Percentiles rank a stretch among this genome's conserved stretches.
phyloP scores from a whole-genome alignment of 2,888 invertebrate species.

The Sturmia bella region DNA sequence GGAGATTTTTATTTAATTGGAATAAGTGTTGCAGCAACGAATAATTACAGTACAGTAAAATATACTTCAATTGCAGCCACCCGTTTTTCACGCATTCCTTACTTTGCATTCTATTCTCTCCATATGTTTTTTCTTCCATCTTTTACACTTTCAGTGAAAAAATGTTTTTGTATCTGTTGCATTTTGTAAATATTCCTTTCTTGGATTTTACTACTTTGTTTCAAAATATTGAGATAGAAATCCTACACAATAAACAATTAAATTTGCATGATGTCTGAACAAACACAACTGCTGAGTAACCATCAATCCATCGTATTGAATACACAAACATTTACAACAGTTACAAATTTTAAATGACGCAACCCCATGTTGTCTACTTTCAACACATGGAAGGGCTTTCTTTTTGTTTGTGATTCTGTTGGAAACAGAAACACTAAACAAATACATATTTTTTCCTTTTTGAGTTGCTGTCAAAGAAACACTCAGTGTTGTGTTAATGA shows the following conservation, averaged over 20 bases:
- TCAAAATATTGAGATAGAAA: not conserved
- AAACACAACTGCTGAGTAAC: constrained; percentile 1
- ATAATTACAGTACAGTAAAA: too few species aligned
- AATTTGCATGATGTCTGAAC: not conserved
- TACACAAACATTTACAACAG: not conserved
- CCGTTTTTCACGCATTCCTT: too few species aligned
- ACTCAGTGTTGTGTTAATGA: constrained; percentile 15
- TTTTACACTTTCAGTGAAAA: not conserved
- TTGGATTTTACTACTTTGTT: not conserved
- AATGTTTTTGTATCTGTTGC: not conserved
- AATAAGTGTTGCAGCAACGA: too few species aligned
- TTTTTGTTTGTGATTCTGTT: not conserved
- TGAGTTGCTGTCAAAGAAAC: not conserved
- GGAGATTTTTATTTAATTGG: too few species aligned
- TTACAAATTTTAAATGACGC: constrained; percentile 21
- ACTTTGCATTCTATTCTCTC: not conserved
- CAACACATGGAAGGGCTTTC: not conserved
- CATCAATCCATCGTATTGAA: not conserved
- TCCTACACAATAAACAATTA: not conserved
- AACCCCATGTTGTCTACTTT: constrained; percentile 28
- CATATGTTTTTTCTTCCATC: not conserved
- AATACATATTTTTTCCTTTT: not conserved
- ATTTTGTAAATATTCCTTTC: not conserved
- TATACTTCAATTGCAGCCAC: too few species aligned
- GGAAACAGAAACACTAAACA: not conserved